Base-by-base conservation (phyloP, 2,797 vertebrate genomes). In the Scolopax rusticola region DNA sequence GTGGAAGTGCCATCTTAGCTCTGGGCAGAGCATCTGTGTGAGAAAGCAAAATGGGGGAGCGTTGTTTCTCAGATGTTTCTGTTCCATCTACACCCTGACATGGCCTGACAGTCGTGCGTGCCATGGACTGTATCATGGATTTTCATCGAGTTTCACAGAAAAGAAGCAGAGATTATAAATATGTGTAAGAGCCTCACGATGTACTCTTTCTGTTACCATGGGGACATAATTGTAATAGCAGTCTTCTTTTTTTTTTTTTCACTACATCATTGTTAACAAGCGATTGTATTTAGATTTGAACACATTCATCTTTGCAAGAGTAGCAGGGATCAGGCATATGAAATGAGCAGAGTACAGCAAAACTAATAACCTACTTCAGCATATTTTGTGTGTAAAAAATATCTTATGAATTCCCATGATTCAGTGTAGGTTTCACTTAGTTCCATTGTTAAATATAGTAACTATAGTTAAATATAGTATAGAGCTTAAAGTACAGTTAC, bases 161-260 rank as follows among this genome's bases (percentile, higher is more conserved):
- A 65, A 68, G 57, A 50, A 76, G 79, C 11, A 0, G 79, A 71
- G 54, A 75, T 92, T 45, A 71, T 64, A 89, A 84, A 79, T 78
- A 59, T 14, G 33, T 60, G n/a, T 50, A 70, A 85, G 60, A 89
- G 60, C 27, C 61, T 96, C 50, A 30, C 50, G 64, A 84, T 79
- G 86, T 75, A 76, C 64, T 43, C 12, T 59, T 93, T 77, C 45
- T 86, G 95, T 96, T 94, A 70, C 93, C 87, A 93, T 91, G 70
- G 93, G 75, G 80, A 96, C 5, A 32, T 77, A 73, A 91, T 50
- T 94, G 87, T 84, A 93, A 87, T 75, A 91, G 84, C 61, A 84
- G 67, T n/a, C 54, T 51, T 64, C 67, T 50, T 63, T 16, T 48
- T 70, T 74, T 50, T 67, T 77, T 69, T 64, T 68, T 16, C 17